phyloP scores from a whole-genome alignment of 37 sponge, comb jelly and placozoan species.

The Chondrilla cf. caribensis region DNA sequence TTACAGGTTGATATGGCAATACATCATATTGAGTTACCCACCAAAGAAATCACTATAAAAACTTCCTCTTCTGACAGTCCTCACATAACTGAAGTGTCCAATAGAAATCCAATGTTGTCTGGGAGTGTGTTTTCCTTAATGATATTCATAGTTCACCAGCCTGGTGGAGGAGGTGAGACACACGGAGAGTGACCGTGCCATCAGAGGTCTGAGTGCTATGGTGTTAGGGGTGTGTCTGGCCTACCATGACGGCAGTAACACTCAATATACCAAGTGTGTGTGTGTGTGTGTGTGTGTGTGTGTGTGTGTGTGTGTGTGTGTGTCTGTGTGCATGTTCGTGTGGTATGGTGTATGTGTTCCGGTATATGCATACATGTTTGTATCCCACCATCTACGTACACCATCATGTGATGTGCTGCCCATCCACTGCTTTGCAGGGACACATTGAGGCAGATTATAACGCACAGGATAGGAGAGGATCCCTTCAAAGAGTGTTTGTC shows the following conservation, averaged over 20 bases:
- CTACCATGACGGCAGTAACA: conserved; percentile 51
- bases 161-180: conserved; percentile 55
- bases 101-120: too few species aligned
- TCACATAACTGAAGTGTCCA: too few species aligned
- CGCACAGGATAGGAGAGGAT: conserved; percentile 67
- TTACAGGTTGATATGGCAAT: too few species aligned
- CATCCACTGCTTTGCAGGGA: too few species aligned
- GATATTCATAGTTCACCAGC: conserved; percentile 44
- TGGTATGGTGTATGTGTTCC: neutral
- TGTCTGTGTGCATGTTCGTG: too few species aligned
- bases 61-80: too few species aligned
- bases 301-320: too few species aligned
- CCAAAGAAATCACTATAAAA: too few species aligned
- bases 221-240: conserved; percentile 70
- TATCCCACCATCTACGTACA: too few species aligned
- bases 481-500: conserved; percentile 51
- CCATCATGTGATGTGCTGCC: too few species aligned
- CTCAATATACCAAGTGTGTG: conserved; percentile 51
- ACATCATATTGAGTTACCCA: too few species aligned
- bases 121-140: conserved; percentile 2
- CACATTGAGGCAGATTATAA: conserved; percentile 75
- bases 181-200: conserved; percentile 54
- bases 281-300: too few species aligned
- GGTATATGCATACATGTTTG: neutral
- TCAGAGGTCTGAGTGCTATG: conserved; percentile 64